Evolutionary conservation across 2,888 invertebrate species (phyloP), one percentile per base, ranked within the genome.

Genomic region (Philhelius pedissequus): DNA sequence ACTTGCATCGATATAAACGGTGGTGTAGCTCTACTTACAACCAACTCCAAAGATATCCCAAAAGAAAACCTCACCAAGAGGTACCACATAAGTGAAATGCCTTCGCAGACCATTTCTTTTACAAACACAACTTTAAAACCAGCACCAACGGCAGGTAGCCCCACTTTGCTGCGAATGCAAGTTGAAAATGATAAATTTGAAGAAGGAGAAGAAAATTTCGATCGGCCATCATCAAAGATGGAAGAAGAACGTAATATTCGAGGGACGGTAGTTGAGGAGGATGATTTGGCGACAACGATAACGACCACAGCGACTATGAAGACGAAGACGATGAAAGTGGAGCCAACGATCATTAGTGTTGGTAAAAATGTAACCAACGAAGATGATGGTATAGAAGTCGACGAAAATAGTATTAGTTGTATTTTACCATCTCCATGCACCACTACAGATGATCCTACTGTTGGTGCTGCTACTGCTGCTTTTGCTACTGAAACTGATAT

Each of bases 311-410:
- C 66, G 56, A 79, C 69, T 38, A 18, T 38, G 9, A 38, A 3
- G 11, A 35, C 7, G 38, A 58, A n/a, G 18, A 43, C 60, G 84
- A 84, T 71, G 84, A 84, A 84, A 84, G 84, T 84, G 79, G 84
- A 84, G 79, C 80, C 80, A 76, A 79, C 79, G 25, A 84, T 70
- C n/a, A 84, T 76, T n/a, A 71, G 54, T 54, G 78, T 83, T 82
- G 77, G 77, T 68, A 43, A 52, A 30, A 69, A 13, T 22, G 35
- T 9, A 48, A 8, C 9, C 38, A 73, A 27, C 48, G 82, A 64
- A 32, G 64, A 71, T 68, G 82, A 77, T 68, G 66, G 73, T 68
- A 68, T 82, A 73, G 82, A 77, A 48, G 81, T 60, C 8, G 83
- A 78, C 38, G 83, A 83, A 77, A 69, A 48, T 35, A 56, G 77